Percentiles rank a stretch among this genome's conserved stretches.
These are phyloP conservation scores for Muscidifurax raptorellus DNA, from an alignment of 1,140 invertebrate species.

Conservation along the genomic window DNA sequence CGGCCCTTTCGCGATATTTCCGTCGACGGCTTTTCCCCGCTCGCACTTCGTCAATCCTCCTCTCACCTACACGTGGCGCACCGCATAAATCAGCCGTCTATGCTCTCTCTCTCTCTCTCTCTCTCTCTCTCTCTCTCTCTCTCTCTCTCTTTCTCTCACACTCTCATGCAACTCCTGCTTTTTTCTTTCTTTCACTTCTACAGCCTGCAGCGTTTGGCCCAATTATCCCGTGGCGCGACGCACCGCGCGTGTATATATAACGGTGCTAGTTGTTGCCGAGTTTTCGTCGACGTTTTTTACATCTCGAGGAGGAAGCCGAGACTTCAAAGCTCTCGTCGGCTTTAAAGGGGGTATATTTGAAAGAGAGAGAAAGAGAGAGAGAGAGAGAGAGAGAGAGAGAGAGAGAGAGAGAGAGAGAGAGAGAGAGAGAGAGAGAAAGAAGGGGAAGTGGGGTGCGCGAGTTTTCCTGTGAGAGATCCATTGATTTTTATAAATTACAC, in stretches of 20 bases:
- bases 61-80: constrained; percentile 61
- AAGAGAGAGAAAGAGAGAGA: background rate
- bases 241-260: constrained; percentile 3
- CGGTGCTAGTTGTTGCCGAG: background rate
- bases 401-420: background rate
- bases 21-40: constrained; percentile 71
- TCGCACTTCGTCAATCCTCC: constrained; percentile 68
- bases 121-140: constrained; percentile 1
- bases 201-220: constrained; percentile 26
- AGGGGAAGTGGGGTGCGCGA: too few relatives aligned
- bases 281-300: constrained; percentile 9
- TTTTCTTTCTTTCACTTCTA: constrained; percentile 15
- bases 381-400: background rate
- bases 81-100: constrained; percentile 62
- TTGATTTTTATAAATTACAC: background rate
- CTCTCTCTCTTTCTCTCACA: background rate
- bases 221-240: constrained; percentile 43
- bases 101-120: background rate
- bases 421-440: background rate
- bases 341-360: background rate
- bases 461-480: background rate
- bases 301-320: background rate
- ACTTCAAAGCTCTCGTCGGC: constrained; percentile 27
- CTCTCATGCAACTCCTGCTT: background rate
- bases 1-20: constrained; percentile 69